phyloP scores from a whole-genome alignment of 2,888 invertebrate species.

The Caenorhabditis drosophilae region DNA sequence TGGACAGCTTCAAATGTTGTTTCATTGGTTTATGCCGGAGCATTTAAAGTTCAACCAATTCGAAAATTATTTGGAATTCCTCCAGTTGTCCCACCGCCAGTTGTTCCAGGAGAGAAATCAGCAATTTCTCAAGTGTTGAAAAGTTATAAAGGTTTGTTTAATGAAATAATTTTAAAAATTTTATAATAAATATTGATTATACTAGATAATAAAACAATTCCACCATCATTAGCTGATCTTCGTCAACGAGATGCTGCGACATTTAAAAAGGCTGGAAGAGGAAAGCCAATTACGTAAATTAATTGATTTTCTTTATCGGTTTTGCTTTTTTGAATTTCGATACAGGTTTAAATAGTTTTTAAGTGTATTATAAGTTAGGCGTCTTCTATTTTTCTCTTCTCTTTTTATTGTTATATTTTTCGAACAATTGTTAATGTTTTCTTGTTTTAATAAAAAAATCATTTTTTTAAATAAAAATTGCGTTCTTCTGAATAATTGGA shows the following conservation, averaged over 20 bases:
- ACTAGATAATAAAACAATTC: slow-evolving; percentile 47
- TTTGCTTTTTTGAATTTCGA: slow-evolving; percentile 2
- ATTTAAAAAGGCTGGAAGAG: slow-evolving; percentile 65
- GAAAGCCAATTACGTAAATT: slow-evolving; percentile 47
- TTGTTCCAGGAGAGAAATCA: slow-evolving; percentile 13
- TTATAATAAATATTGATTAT: neutral
- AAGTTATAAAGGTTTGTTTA: slow-evolving; percentile 36
- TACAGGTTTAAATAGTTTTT: neutral
- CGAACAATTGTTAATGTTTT: too few species aligned
- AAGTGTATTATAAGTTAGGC: neutral
- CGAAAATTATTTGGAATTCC: slow-evolving; percentile 52
- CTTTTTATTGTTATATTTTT: too few species aligned
- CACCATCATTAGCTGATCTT: slow-evolving; percentile 53
- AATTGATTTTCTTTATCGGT: neutral
- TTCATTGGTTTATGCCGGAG: slow-evolving; percentile 57
- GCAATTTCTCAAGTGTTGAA: slow-evolving; percentile 37
- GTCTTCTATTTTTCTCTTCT: too few species aligned
- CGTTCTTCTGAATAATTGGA: too few species aligned
- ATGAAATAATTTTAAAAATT: neutral
- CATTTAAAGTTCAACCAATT: slow-evolving; percentile 53
- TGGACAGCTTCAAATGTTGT: slow-evolving; percentile 65
- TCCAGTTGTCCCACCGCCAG: slow-evolving; percentile 35
- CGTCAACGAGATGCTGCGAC: slow-evolving; percentile 53
- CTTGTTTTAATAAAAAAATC: too few species aligned
- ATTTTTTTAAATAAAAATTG: too few species aligned